A percentile compares a stretch with the other conserved stretches of the same genome.
Evolutionary conservation across 2,113 vertebrate species (phyloP).

Genomic region (Hippocampus zosterae): DNA sequence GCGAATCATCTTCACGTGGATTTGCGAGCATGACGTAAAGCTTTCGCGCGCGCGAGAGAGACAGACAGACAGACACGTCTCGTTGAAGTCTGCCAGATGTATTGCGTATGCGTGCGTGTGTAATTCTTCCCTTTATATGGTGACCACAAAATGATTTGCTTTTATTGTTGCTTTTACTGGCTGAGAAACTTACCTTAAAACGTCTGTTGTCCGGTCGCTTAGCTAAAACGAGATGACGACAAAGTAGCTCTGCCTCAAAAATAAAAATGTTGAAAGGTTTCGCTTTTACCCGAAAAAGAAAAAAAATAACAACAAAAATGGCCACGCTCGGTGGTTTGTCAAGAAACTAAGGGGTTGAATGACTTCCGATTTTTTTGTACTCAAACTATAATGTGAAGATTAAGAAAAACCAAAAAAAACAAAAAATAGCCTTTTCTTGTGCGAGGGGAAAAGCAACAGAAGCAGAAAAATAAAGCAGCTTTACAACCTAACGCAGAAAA

Average conservation of each 20-base stretch:
- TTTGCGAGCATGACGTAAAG: conserved; percentile 61
- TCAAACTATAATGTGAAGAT: too few relatives aligned
- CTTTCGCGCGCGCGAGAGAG: conserved; percentile 36
- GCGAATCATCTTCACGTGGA: conserved; percentile 46
- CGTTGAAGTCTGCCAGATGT: conserved; percentile 46
- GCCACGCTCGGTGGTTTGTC: too few relatives aligned
- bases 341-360: too few relatives aligned
- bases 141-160: not conserved
- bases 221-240: not conserved
- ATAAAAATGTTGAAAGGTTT: too few relatives aligned
- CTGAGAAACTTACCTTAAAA: conserved; percentile 11
- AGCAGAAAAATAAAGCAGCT: not conserved
- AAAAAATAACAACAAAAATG: too few relatives aligned
- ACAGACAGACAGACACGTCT: conserved; percentile 27
- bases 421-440: too few relatives aligned
- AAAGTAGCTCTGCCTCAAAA: too few relatives aligned
- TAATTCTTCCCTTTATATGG: conserved; percentile 20
- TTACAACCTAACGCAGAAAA: too few relatives aligned
- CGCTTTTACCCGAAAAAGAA: too few relatives aligned
- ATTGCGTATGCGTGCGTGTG: conserved; percentile 19
- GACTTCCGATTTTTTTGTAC: too few relatives aligned
- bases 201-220: not conserved
- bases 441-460: too few relatives aligned
- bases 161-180: conserved; percentile 5
- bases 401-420: too few relatives aligned